Evolutionary conservation across 1,140 invertebrate genomes (phyloP).

Genomic region (Polypedilum vanderplanki): DNA sequence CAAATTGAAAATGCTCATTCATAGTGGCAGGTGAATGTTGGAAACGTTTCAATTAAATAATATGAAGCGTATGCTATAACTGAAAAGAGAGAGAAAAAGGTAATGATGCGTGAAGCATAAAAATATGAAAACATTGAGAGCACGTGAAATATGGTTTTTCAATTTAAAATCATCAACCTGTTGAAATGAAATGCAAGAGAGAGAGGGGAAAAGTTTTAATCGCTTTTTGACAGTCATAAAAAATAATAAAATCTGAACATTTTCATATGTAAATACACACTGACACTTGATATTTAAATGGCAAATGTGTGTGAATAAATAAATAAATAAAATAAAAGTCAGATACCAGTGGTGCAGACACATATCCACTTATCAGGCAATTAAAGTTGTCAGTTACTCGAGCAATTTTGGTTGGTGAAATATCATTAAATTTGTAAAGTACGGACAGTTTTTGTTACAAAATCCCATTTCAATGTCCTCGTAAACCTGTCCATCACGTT

Average conservation of each 20-base stretch:
- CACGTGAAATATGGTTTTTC: conserved; percentile 17
- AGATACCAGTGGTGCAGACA: background rate
- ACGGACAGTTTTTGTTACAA: background rate
- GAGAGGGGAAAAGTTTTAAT: background rate
- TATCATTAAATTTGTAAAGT: conserved; percentile 25
- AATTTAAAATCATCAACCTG: conserved; percentile 2
- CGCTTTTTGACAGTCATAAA: background rate
- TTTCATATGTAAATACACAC: no score
- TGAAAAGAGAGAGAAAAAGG: background rate
- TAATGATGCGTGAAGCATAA: background rate
- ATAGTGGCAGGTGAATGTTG: conserved; percentile 5
- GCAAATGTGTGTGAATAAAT: background rate
- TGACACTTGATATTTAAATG: background rate
- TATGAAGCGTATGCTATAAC: background rate
- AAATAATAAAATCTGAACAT: background rate
- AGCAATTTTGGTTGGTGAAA: conserved; percentile 13
- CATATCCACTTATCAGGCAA: conserved; percentile 10
- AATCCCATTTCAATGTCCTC: conserved; percentile 28
- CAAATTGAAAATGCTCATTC: no score
- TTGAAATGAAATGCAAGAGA: no score
- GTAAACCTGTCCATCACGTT: conserved; percentile 20
- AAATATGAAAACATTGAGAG: background rate
- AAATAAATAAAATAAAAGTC: background rate
- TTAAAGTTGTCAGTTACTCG: conserved; percentile 26
- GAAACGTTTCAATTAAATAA: background rate